Percentiles rank a stretch among this genome's conserved stretches.
phyloP scores from a whole-genome alignment of 2,113 vertebrate genomes.

The Corythoichthys intestinalis region DNA sequence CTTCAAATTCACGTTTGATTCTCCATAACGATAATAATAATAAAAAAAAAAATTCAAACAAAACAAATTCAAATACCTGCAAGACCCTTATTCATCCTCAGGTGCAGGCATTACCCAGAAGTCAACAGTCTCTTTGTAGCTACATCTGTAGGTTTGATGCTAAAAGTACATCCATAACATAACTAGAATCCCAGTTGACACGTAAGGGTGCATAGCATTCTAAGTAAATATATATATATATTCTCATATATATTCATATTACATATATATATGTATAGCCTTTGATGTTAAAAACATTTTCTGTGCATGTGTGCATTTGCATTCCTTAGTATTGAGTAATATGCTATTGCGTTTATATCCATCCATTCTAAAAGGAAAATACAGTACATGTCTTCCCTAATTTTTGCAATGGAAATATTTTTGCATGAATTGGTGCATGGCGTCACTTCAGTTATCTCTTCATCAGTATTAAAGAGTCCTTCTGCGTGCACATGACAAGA shows the following conservation, averaged over 20 bases:
- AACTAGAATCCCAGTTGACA: constrained; percentile 74
- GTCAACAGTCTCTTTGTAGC: constrained; percentile 74
- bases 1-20: constrained; percentile 67
- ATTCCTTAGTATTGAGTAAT: constrained; percentile 79
- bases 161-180: constrained; percentile 81
- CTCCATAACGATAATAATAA: constrained; percentile 74
- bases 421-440: constrained; percentile 72
- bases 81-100: constrained; percentile 62
- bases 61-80: constrained; percentile 72
- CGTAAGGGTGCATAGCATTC: constrained; percentile 81
- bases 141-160: constrained; percentile 72
- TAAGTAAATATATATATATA: constrained; percentile 78
- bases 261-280: constrained; percentile 54
- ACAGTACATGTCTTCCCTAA: constrained; percentile 75
- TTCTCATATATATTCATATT: constrained; percentile 58
- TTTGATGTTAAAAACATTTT: constrained; percentile 79
- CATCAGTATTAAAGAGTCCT: constrained; percentile 28
- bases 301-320: constrained; percentile 80
- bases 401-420: constrained; percentile 77
- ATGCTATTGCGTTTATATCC: constrained; percentile 78
- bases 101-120: constrained; percentile 75
- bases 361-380: constrained; percentile 79
- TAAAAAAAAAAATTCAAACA: constrained; percentile 62
- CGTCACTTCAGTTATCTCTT: constrained; percentile 47
- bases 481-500: constrained; percentile 25